phyloP scores from a whole-genome alignment of 2,113 vertebrate genomes.

The Penelope pileata region DNA sequence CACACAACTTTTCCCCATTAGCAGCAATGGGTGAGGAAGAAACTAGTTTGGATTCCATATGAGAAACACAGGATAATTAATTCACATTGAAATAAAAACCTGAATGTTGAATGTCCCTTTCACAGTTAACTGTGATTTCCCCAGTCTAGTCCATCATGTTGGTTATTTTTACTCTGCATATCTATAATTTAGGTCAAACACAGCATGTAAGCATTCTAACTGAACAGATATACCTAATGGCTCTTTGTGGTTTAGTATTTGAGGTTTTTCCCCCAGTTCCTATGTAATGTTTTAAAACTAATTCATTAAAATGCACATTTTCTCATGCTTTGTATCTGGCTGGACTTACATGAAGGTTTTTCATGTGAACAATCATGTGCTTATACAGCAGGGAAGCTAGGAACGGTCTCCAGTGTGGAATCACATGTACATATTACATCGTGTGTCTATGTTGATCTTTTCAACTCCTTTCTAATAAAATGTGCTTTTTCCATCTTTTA shows the following conservation, averaged over 20 bases:
- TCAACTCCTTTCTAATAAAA: conserved; percentile 31
- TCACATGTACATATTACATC: not conserved
- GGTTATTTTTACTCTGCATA: not conserved
- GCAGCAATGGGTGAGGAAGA: not conserved
- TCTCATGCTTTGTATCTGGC: not conserved
- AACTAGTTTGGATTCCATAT: not conserved
- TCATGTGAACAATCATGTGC: not conserved
- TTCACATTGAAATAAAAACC: not conserved
- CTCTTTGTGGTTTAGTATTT: not conserved
- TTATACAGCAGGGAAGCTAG: not conserved
- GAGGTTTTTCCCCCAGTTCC: not conserved
- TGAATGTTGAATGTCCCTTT: not conserved
- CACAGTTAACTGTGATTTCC: not conserved
- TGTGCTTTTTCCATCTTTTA: too few relatives aligned
- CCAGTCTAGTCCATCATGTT: not conserved
- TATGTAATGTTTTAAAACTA: not conserved
- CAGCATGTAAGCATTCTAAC: not conserved
- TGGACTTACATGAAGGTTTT: not conserved
- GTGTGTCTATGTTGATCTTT: conserved; percentile 35
- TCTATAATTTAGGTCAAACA: not conserved
- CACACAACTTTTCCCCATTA: not conserved
- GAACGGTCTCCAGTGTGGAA: not conserved
- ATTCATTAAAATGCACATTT: conserved; percentile 21
- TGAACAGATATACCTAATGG: not conserved
- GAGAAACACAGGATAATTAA: not conserved